phyloP scores from a whole-genome alignment of 2,113 vertebrate species.

The Danionella cerebrum region DNA sequence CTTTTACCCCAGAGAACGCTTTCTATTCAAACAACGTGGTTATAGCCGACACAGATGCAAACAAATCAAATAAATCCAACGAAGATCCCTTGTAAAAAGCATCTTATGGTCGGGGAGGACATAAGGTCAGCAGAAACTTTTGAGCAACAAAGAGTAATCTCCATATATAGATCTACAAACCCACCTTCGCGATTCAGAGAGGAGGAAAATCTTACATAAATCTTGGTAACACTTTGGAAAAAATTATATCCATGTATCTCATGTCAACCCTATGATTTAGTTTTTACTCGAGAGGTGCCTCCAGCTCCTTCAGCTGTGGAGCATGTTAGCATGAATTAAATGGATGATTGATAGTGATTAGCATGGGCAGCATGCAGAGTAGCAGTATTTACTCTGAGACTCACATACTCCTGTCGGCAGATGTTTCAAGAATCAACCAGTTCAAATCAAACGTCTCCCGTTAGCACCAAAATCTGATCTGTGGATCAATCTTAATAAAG shows the following conservation, averaged over 20 bases:
- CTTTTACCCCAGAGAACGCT: background rate
- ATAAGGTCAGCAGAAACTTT: background rate
- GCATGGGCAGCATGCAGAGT: slow-evolving; percentile 42
- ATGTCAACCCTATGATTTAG: background rate
- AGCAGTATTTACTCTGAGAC: slow-evolving; percentile 47
- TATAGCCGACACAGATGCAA: background rate
- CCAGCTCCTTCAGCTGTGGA: background rate
- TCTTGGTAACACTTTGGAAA: background rate
- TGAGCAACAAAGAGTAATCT: background rate
- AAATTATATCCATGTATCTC: background rate
- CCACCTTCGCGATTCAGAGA: background rate
- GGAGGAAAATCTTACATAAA: background rate
- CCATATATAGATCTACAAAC: background rate
- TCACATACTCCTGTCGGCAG: slow-evolving; percentile 35
- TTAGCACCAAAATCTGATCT: background rate
- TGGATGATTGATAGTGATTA: slow-evolving; percentile 54
- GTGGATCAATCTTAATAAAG: too few relatives aligned
- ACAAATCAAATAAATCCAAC: too few relatives aligned
- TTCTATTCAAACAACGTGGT: background rate
- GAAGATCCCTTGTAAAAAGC: background rate
- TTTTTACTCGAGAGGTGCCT: background rate
- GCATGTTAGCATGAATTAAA: slow-evolving; percentile 9
- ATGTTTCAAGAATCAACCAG: slow-evolving; percentile 43
- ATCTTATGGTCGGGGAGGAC: too few relatives aligned
- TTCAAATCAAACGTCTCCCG: slow-evolving; percentile 1